Conservation (phyloP, 2,888 invertebrate species). For the Caenorhabditis sp. region DNA sequence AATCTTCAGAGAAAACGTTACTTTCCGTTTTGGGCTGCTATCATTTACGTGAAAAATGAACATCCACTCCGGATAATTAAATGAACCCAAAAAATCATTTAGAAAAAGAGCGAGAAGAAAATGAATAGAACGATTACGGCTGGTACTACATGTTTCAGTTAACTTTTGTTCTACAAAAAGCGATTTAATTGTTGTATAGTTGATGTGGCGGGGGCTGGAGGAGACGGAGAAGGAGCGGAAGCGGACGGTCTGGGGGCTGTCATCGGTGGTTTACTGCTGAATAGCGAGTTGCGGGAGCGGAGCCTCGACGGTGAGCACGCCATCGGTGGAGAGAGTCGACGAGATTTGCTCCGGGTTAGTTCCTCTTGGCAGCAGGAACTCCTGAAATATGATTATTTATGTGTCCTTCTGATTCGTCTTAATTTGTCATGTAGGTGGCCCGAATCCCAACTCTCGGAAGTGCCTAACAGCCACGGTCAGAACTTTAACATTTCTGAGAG, state of each 20-base stretch:
- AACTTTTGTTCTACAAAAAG: constrained; percentile 21
- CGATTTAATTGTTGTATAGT: no score
- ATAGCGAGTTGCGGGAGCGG: constrained; percentile 85
- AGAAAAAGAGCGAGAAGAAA: background rate
- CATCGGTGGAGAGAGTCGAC: constrained; percentile 95
- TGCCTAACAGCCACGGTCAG: no score
- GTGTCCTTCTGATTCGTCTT: no score
- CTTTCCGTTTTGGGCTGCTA: background rate
- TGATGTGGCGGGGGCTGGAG: no score
- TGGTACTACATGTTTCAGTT: constrained; percentile 40
- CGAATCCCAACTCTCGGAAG: no score
- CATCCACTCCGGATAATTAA: constrained; percentile 18
- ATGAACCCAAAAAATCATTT: constrained; percentile 31
- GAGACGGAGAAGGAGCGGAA: no score
- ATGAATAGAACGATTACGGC: constrained; percentile 23
- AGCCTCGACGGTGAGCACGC: constrained; percentile 95
- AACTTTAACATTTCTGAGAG: no score
- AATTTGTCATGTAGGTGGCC: no score
- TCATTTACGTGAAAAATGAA: constrained; percentile 22
- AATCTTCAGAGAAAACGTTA: background rate
- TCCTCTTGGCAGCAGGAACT: constrained; percentile 95
- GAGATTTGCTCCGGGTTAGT: constrained; percentile 96
- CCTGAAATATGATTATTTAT: constrained; percentile 80
- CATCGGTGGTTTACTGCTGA: constrained; percentile 63
- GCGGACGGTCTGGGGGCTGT: no score